Percentiles rank a stretch among this genome's conserved stretches.
phyloP scores from a whole-genome alignment of 2,888 invertebrate genomes.

The Metacarcinus magister region DNA sequence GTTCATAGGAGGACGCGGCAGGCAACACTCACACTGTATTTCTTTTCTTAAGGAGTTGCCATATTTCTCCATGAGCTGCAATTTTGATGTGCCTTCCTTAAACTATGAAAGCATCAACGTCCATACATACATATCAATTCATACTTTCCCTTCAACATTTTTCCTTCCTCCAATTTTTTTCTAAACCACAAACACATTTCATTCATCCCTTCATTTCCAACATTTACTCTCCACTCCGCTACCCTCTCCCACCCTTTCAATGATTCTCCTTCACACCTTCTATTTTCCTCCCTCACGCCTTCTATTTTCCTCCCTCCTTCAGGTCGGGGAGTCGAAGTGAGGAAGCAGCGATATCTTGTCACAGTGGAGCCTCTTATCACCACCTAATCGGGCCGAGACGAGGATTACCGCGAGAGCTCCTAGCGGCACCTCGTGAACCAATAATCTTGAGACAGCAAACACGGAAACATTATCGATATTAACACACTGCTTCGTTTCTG shows the following conservation, averaged over 20 bases:
- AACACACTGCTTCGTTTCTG: background rate
- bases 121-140: background rate
- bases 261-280: background rate
- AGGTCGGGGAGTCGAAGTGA: background rate
- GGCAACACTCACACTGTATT: too few relatives aligned
- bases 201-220: background rate
- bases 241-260: background rate
- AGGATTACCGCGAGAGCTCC: background rate
- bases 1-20: too few relatives aligned
- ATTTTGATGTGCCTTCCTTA: too few relatives aligned
- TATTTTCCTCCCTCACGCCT: background rate
- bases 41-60: too few relatives aligned
- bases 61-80: too few relatives aligned
- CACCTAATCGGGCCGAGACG: background rate
- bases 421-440: background rate
- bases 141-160: too few relatives aligned
- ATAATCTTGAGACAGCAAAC: constrained; percentile 30
- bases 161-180: too few relatives aligned
- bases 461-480: constrained; percentile 27
- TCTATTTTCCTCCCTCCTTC: constrained; percentile 54
- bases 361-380: background rate
- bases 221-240: background rate
- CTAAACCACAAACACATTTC: background rate
- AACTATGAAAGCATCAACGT: too few relatives aligned
- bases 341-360: background rate